These are phyloP conservation scores for Brachyistius frenatus DNA, from an alignment of 2,113 vertebrate genomes.

Conservation along the genomic window DNA sequence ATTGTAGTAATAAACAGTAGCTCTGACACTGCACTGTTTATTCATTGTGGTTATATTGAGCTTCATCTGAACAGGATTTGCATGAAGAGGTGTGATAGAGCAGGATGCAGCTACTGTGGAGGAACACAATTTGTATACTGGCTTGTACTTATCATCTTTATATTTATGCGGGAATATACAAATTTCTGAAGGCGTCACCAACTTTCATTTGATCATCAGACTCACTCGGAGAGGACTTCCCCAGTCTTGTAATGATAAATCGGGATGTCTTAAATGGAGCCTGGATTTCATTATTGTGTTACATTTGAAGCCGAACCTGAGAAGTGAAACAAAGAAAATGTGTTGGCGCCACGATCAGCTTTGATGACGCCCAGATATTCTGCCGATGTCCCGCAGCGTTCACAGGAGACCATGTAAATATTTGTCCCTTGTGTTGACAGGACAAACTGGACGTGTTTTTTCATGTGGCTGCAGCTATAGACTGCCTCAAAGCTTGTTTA, in stretches of 20 bases:
- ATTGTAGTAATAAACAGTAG: not conserved
- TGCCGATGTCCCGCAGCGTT: not conserved
- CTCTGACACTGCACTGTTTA: not conserved
- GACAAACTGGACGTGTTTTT: conserved; percentile 3
- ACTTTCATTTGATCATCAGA: conserved; percentile 2
- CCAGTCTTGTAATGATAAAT: too few species aligned
- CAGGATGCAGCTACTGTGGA: not conserved
- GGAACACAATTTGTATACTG: not conserved
- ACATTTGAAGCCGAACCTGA: not conserved
- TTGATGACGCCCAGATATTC: conserved; percentile 4
- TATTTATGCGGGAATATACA: too few species aligned
- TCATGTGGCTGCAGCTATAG: conserved; percentile 1
- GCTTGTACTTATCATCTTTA: not conserved
- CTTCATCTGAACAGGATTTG: conserved; percentile 15
- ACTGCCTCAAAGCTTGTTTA: conserved; percentile 1
- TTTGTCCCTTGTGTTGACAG: conserved; percentile 23
- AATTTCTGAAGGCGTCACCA: not conserved
- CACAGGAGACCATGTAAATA: conserved; percentile 41
- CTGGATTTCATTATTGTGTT: not conserved
- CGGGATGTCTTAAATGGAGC: too few species aligned
- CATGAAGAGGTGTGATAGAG: not conserved
- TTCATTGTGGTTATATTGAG: not conserved
- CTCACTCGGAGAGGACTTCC: too few species aligned
- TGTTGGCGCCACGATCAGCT: too few species aligned
- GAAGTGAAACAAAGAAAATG: too few species aligned